These are phyloP conservation scores for Petrocephalus sullivani DNA, from an alignment of 2,797 vertebrate species.

Conservation along the genomic window DNA sequence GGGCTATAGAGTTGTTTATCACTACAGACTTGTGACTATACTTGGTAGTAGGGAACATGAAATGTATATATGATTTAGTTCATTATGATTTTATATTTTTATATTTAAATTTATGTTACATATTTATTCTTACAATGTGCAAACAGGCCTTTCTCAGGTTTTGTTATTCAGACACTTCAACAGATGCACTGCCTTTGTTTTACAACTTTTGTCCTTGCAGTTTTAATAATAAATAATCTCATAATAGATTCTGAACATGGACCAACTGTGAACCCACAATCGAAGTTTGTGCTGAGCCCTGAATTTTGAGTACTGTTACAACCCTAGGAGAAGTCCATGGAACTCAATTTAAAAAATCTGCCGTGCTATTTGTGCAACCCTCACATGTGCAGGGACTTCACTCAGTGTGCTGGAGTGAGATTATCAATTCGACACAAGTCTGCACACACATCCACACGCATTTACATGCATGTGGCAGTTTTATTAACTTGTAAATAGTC, in stretches of 20 bases:
- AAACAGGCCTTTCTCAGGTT: background rate
- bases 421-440: no score
- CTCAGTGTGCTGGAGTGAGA: no score
- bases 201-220: background rate
- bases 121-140: background rate
- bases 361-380: background rate
- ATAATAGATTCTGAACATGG: background rate
- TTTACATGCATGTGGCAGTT: no score
- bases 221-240: background rate
- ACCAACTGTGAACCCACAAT: no score
- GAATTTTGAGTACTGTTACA: background rate
- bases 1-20: background rate
- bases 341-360: background rate
- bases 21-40: background rate
- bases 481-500: no score
- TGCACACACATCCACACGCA: no score
- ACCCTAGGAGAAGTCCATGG: background rate
- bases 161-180: background rate
- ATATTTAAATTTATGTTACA: background rate
- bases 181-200: background rate
- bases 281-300: background rate
- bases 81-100: background rate
- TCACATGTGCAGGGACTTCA: background rate
- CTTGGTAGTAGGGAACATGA: background rate
- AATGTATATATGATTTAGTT: background rate